These are phyloP conservation scores for Meteorus colon DNA, from an alignment of 2,888 invertebrate species.

Conservation along the genomic window DNA sequence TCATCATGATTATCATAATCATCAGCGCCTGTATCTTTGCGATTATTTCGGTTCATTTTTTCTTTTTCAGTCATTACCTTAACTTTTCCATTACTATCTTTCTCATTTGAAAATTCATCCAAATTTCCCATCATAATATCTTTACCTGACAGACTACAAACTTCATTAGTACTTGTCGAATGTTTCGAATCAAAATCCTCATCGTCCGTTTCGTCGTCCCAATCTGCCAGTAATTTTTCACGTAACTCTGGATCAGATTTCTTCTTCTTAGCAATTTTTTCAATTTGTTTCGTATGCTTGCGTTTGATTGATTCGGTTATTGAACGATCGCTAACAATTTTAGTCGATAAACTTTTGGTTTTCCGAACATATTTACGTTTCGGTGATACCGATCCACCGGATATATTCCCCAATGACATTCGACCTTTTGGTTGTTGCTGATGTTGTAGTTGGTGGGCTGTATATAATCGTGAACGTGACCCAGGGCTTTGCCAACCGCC, in stretches of 20 bases:
- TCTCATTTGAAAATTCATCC: constrained; percentile 38
- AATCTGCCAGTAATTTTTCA: constrained; percentile 83
- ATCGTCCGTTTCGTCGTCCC: constrained; percentile 81
- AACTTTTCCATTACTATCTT: constrained; percentile 46
- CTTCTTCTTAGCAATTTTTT: constrained; percentile 71
- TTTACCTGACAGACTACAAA: constrained; percentile 44
- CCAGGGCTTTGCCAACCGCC: constrained; percentile 63
- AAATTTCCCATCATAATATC: constrained; percentile 35
- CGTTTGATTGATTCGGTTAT: constrained; percentile 63
- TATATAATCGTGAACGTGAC: constrained; percentile 53
- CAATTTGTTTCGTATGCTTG: constrained; percentile 63
- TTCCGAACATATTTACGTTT: constrained; percentile 74
- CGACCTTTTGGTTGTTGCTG: constrained; percentile 50
- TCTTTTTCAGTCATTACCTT: constrained; percentile 49
- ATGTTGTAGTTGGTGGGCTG: background rate
- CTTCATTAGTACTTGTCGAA: constrained; percentile 52
- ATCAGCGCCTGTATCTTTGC: background rate
- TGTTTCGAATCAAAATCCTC: constrained; percentile 63
- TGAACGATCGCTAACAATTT: constrained; percentile 67
- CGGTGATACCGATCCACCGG: constrained; percentile 52
- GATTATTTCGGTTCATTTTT: constrained; percentile 29
- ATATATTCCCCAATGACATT: constrained; percentile 38
- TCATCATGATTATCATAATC: background rate
- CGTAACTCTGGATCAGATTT: constrained; percentile 80
- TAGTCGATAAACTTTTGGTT: constrained; percentile 63